Evolutionary conservation across 2,113 vertebrate genomes (phyloP).

Genomic region (Clinocottus analis): DNA sequence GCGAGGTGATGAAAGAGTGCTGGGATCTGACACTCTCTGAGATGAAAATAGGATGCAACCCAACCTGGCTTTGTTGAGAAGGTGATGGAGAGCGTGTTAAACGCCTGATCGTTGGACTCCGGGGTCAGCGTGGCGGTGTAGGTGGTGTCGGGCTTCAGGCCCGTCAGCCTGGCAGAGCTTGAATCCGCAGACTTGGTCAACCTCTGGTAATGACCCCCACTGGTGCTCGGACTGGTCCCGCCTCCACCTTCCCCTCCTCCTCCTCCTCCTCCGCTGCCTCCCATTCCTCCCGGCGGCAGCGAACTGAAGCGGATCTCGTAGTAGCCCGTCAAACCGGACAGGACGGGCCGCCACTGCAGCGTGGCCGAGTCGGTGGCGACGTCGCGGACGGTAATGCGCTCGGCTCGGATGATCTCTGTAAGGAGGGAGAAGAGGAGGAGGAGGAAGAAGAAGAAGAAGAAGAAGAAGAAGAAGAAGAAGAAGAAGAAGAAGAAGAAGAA

Average conservation of each 20-base stretch:
- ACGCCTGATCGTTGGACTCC: constrained; percentile 83
- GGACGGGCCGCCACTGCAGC: constrained; percentile 88
- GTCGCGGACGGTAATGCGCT: constrained; percentile 85
- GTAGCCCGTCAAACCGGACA: constrained; percentile 80
- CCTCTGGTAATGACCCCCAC: constrained; percentile 66
- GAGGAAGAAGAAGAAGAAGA: not conserved
- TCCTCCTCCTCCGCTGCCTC: not conserved
- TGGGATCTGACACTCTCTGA: not conserved
- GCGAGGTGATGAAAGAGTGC: not conserved
- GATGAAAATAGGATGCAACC: constrained; percentile 1
- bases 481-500: not conserved
- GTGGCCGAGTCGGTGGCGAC: constrained; percentile 86
- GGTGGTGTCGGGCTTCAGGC: constrained; percentile 86
- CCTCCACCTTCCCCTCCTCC: not conserved
- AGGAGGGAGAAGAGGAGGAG: not conserved
- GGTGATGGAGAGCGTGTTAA: constrained; percentile 81
- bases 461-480: no score
- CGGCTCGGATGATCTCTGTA: constrained; percentile 88
- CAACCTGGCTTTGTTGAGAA: constrained; percentile 89
- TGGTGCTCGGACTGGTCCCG: constrained; percentile 74
- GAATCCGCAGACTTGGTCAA: constrained; percentile 80
- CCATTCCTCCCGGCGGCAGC: constrained; percentile 29
- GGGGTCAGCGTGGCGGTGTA: constrained; percentile 88
- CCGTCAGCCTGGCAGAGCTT: constrained; percentile 77
- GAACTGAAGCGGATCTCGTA: constrained; percentile 88